Percentiles rank a stretch among this genome's conserved stretches.
phyloP scores from a whole-genome alignment of 1,140 invertebrate genomes.

The Drosophila pachea region DNA sequence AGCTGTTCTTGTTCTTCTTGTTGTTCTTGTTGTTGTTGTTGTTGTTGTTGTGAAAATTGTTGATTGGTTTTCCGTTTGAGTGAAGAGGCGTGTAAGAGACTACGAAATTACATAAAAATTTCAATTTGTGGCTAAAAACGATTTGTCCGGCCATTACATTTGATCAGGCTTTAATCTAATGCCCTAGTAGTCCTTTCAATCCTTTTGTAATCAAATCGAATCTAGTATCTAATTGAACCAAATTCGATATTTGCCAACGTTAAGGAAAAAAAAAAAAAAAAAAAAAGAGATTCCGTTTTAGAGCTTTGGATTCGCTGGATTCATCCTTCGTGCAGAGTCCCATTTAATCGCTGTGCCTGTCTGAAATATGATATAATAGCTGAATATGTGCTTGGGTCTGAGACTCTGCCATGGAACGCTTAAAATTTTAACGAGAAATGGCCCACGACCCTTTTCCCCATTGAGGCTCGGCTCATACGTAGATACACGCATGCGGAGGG shows the following conservation, averaged over 20 bases:
- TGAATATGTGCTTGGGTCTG: conserved; percentile 21
- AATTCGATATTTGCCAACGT: conserved; percentile 9
- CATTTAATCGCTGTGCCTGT: not conserved
- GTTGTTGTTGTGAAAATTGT: no score
- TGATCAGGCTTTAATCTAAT: not conserved
- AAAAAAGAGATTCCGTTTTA: not conserved
- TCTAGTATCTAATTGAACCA: conserved; percentile 8
- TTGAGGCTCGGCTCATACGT: conserved; percentile 11
- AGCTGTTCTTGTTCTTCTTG: no score
- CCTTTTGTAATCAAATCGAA: not conserved
- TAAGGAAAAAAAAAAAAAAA: not conserved
- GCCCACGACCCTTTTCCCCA: conserved; percentile 26
- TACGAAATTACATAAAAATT: not conserved
- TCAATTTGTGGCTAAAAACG: not conserved
- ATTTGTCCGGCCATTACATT: not conserved
- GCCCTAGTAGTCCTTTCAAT: not conserved
- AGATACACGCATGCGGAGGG: conserved; percentile 48
- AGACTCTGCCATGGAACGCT: conserved; percentile 17
- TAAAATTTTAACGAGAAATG: conserved; percentile 43
- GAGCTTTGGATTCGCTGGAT: no score
- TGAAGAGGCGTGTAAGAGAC: not conserved
- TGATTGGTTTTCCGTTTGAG: not conserved
- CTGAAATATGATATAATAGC: conserved; percentile 36
- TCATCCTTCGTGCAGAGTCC: no score
- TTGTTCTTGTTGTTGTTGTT: no score